Evolutionary conservation across 2,113 vertebrate species (phyloP), one percentile per base, ranked within the genome.

Genomic region (Menidia beryllina): DNA sequence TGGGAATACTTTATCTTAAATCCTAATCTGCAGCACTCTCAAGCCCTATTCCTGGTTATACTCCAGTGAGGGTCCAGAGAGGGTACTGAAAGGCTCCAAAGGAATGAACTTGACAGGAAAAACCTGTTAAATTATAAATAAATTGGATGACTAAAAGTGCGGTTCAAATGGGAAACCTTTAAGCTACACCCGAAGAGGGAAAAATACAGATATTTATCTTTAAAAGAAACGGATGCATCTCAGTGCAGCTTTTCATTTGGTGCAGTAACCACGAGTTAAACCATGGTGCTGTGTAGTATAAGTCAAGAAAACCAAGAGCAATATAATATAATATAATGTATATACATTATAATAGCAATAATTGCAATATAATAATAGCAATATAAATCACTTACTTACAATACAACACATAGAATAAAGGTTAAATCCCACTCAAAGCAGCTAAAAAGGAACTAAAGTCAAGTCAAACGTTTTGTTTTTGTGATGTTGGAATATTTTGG

Each of bases 121-220:
- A 76, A 74, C 43, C 73, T 61, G 50, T 23, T 89, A 19, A 82
- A 88, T 88, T 81, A 86, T 89, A 63, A 13, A 89, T 77, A 34
- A 68, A 20, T 23, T 57, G 59, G 59, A 85, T 45, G 78, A 69
- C 62, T 66, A 36, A 65, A 69, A 72, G 72, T 41, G 68, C 77
- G 51, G 36, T 63, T 30, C 53, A 82, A 82, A 83, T 87, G 83
- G 83, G 80, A 67, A 81, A 76, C 57, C 72, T 75, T 73, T 62
- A 11, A 61, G 72, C 23, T 63, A 65, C 25, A 43, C 15, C 20
- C 21, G 52, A 30, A 11, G 36, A 24, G 25, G 59, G 23, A 9
- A 15, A 12, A 52, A 10, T 0, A 13, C 34, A 48, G 17, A 47
- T 0, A 10, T 2, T n/a, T 11, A 27, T 49, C 67, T 0, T 34